Evolutionary conservation across 2,888 invertebrate genomes (phyloP), one percentile per base, ranked within the genome.

Genomic region (Atrina japonica): DNA sequence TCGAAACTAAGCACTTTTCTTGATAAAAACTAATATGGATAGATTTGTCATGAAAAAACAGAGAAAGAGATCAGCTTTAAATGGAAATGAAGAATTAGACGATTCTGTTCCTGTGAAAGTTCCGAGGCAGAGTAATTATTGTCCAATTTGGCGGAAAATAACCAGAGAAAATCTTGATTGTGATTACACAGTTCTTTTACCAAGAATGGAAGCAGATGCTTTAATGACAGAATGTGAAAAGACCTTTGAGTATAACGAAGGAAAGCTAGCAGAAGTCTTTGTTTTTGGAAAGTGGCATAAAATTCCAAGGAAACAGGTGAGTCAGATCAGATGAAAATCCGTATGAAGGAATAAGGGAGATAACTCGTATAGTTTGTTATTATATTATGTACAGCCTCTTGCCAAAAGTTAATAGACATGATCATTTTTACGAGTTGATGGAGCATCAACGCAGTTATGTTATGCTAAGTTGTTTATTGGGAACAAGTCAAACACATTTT

Each of bases 201-300:
- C 91, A 0, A 90, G 83, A 77, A 55, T 70, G 49, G 83, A 92
- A 55, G 93, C 93, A 3, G 91, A 91, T 76, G 77, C 86, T 21
- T 74, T 94, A 63, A 89, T 93, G 58, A 77, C 84, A 47, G 91
- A 92, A 78, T 91, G 87, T 77, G 93, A 94, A 88, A 83, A 91
- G 3, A 91, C 91, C 29, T 80, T 94, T 25, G 90, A 92, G 83
- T 95, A 94, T 90, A 94, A 94, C 79, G 92, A 92, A 6, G 94
- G 93, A n/a, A 92, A 93, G 75, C 88, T 94, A 35, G 91, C 93
- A 0, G 92, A 92, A 90, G 93, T 94, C 68, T 93, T 93, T 81
- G 92, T 95, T 1, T 94, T 93, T 86, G 94, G 94, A 14, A 94
- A 94, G 90, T 92, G 93, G 90, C 92, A 94, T 80, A 91, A 93